Evolutionary conservation across 2,797 vertebrate genomes (phyloP).

Genomic region (Knipowitschia caucasica): DNA sequence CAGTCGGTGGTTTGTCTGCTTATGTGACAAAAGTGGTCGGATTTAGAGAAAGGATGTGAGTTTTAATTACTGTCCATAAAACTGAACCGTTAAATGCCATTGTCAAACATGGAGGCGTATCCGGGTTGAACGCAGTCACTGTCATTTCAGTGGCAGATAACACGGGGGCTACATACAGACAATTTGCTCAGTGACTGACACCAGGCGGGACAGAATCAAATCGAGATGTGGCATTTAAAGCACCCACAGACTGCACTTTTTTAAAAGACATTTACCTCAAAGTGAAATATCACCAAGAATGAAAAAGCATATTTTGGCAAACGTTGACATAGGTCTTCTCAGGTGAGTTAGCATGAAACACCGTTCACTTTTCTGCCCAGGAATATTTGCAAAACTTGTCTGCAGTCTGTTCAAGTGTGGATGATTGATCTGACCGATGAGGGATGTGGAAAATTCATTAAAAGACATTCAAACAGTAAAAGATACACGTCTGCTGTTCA

Average conservation of each 20-base stretch:
- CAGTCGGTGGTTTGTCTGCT: not conserved
- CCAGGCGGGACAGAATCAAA: slow-evolving; percentile 41
- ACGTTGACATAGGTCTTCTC: slow-evolving; percentile 2
- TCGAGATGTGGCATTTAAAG: slow-evolving; percentile 53
- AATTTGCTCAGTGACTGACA: slow-evolving; percentile 54
- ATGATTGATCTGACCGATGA: not conserved
- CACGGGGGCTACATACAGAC: slow-evolving; percentile 29
- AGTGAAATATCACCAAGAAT: slow-evolving; percentile 8
- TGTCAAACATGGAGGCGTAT: slow-evolving; percentile 19
- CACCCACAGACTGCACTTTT: slow-evolving; percentile 23
- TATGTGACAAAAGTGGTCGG: not conserved
- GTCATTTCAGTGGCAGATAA: slow-evolving; percentile 50
- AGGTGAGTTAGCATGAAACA: slow-evolving; percentile 1
- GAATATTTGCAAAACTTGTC: not conserved
- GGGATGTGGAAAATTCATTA: not conserved
- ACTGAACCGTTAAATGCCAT: slow-evolving; percentile 11
- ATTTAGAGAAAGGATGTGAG: not conserved
- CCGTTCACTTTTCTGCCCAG: not conserved
- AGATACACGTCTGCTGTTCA: not conserved
- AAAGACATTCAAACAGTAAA: not conserved
- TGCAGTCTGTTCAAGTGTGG: not conserved
- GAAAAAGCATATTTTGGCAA: not conserved
- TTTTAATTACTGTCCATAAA: not conserved
- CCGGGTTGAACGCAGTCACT: slow-evolving; percentile 17
- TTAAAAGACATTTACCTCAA: slow-evolving; percentile 18